Evolutionary conservation across 2,797 vertebrate species (phyloP), one percentile per base, ranked within the genome.

Genomic region (Neosalanx taihuensis): DNA sequence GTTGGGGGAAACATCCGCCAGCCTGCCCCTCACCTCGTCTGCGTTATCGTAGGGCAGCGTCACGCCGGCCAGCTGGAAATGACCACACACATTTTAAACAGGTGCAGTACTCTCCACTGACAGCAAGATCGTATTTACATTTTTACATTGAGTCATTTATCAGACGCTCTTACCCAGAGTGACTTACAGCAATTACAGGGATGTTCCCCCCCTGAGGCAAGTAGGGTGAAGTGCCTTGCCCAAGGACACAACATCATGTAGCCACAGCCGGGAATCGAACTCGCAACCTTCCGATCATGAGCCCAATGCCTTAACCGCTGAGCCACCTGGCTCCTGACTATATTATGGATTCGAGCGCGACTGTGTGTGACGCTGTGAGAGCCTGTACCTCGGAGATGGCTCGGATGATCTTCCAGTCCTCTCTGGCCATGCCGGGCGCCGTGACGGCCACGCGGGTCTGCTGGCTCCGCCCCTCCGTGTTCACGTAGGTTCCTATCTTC

Each of bases 371-470:
- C 6, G 17, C 49, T 31, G 49, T 67, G 10, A 30, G 49, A 57
- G 67, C 9, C 46, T 59, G 20, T 26, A 98, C 97, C 93, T 99
- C 98, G 49, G 98, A 97, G 23, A 99, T 29, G 2, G 96, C 98
- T 79, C 97, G 91, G 83, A 99, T 87, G 84, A 99, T 94, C 89
- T 88, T 97, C 98, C 98, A 99, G 92, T 99, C 98, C 75, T 99
- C 98, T 72, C 97, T 92, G 56, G 98, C 96, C 89, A 96, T 81
- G 31, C 96, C 98, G 0, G 98, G 98, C 5, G 97, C 88, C 0
- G 94, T 98, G 72, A 99, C 96, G 0, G 98, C 98, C 77, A 95
- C 80, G 77, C 93, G 92, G n/a, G 97, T 99, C 87, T 96, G 94
- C 71, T 99, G 97, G 78, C 96, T 95, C 79, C 97, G 88, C 3